Percentiles rank a stretch among this genome's conserved stretches.
Conservation (phyloP, 2,888 invertebrate genomes). For the Microctonus brassicae region DNA sequence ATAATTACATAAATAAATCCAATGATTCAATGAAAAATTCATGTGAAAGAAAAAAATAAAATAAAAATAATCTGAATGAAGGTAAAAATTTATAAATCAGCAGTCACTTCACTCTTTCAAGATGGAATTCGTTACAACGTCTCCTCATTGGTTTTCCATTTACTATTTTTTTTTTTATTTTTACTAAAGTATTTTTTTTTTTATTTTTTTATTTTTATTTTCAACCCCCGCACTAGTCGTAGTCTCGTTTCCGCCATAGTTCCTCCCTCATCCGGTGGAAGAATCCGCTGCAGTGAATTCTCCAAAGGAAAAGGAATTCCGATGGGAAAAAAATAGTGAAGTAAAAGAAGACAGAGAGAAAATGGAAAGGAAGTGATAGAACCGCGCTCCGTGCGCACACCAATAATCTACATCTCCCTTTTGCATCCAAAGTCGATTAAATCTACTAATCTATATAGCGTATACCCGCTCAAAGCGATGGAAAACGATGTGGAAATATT, state of each 20-base stretch:
- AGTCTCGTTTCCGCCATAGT: slow-evolving; percentile 29
- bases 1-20: too few relatives aligned
- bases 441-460: neutral
- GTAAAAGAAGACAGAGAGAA: too few relatives aligned
- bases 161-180: slow-evolving; percentile 17
- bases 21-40: too few relatives aligned
- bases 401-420: neutral
- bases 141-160: neutral
- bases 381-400: neutral
- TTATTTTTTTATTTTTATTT: slow-evolving; percentile 17
- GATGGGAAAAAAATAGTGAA: neutral
- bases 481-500: neutral
- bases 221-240: slow-evolving; percentile 19
- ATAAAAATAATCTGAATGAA: neutral
- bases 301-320: neutral
- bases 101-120: neutral
- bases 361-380: neutral
- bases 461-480: neutral
- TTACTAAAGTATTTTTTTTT: slow-evolving; percentile 31
- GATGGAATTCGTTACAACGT: neutral
- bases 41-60: neutral
- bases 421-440: neutral
- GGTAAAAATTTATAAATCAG: neutral
- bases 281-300: neutral
- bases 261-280: slow-evolving; percentile 17